These are phyloP conservation scores for Anguilla obscura DNA, from an alignment of 2,797 vertebrate genomes.

Conservation along the genomic window DNA sequence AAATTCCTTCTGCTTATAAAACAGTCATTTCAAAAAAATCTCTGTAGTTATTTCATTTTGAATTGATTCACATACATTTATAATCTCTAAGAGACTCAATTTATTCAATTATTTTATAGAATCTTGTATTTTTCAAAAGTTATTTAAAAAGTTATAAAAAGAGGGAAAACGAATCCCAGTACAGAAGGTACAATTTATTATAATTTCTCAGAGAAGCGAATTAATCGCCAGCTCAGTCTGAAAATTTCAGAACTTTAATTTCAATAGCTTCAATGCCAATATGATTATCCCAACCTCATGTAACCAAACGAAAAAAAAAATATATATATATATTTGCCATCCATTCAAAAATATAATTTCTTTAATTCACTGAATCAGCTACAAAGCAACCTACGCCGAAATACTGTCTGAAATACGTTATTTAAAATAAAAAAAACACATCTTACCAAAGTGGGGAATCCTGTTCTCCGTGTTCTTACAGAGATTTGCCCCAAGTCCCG, in stretches of 20 bases:
- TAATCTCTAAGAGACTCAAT: background rate
- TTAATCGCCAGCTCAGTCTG: background rate
- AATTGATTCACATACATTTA: background rate
- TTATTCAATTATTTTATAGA: too few relatives aligned
- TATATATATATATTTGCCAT: background rate
- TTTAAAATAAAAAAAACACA: background rate
- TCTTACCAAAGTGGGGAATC: conserved; percentile 13
- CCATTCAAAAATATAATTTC: background rate
- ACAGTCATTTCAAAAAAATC: background rate
- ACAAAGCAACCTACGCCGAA: background rate
- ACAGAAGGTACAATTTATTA: background rate
- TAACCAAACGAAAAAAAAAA: background rate
- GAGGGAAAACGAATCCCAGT: background rate
- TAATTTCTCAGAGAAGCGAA: background rate
- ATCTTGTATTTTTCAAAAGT: background rate
- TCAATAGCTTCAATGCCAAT: background rate
- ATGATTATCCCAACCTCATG: background rate
- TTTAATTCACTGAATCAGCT: background rate
- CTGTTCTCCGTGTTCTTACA: conserved; percentile 41
- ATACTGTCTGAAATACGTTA: background rate
- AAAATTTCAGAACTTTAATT: background rate
- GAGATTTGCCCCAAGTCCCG: background rate
- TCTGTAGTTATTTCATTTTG: background rate
- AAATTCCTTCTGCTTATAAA: background rate
- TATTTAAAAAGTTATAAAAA: background rate